Conservation (phyloP, 2,113 vertebrate species). For the Mustela nigripes region DNA sequence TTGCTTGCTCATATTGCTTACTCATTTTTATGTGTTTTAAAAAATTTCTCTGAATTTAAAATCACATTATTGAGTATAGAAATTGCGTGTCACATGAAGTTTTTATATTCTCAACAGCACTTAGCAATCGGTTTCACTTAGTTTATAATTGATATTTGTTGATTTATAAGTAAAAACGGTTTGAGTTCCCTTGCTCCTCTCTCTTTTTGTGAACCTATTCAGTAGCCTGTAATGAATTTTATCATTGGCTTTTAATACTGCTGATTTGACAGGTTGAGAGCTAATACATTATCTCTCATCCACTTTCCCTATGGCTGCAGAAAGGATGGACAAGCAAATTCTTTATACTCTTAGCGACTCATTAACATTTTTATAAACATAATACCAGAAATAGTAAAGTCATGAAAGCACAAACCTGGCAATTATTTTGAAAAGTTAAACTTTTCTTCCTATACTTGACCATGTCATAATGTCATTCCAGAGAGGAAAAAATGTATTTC, state of each 20-base stretch:
- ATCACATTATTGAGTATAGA: not conserved
- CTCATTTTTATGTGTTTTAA: not conserved
- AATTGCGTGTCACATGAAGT: not conserved
- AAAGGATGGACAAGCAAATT: not conserved
- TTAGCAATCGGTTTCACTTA: not conserved
- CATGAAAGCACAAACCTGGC: not conserved
- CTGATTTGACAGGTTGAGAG: not conserved
- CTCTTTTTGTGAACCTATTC: not conserved
- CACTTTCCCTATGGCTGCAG: not conserved
- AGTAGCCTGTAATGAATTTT: not conserved
- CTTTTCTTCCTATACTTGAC: not conserved
- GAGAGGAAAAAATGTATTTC: not conserved
- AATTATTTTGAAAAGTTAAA: not conserved
- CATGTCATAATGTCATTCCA: not conserved
- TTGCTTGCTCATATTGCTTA: not conserved
- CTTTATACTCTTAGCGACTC: not conserved
- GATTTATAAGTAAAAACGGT: not conserved
- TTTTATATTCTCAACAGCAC: not conserved
- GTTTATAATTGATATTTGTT: not conserved
- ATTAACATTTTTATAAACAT: not conserved
- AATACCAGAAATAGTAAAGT: slow-evolving; percentile 17
- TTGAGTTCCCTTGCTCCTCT: not conserved
- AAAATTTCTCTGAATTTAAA: not conserved
- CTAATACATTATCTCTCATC: not conserved
- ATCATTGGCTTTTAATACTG: not conserved